A percentile compares a stretch with the other conserved stretches of the same genome.
These are phyloP conservation scores for Desmophyllum pertusum DNA, from an alignment of 92 coral and sea anemone species.

Conservation along the genomic window DNA sequence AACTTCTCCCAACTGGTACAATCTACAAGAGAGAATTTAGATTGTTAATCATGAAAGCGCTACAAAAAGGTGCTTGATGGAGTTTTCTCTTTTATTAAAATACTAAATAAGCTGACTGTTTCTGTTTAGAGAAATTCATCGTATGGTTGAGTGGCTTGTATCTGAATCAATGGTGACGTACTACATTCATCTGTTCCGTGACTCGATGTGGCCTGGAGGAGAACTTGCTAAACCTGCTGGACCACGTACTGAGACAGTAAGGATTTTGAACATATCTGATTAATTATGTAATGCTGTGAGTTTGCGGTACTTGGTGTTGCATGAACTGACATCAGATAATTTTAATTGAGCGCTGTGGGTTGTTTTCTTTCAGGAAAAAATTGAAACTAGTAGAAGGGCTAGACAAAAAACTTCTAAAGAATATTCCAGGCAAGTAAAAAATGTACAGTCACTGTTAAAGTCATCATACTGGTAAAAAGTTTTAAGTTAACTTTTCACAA, in stretches of 20 bases:
- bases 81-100: not conserved
- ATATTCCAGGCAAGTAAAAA: conserved; percentile 80
- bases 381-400: conserved; percentile 77
- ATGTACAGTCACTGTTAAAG: not conserved
- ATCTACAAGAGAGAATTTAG: not conserved
- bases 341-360: not conserved
- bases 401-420: conserved; percentile 82
- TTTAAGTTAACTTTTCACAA: too few relatives aligned
- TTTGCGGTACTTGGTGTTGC: not conserved
- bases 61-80: not conserved
- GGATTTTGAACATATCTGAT: not conserved
- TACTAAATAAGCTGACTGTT: not conserved
- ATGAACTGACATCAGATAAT: not conserved
- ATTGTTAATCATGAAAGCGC: not conserved
- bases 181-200: conserved; percentile 91
- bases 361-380: conserved; percentile 71
- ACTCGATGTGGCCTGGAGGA: conserved; percentile 98
- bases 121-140: conserved; percentile 77
- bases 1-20: not conserved
- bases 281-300: too few relatives aligned
- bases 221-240: conserved; percentile 78
- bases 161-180: conserved; percentile 97
- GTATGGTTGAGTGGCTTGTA: conserved; percentile 95
- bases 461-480: too few relatives aligned
- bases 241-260: conserved; percentile 80